phyloP scores from a whole-genome alignment of 2,797 vertebrate genomes.

The Tauraco hartlaubi region DNA sequence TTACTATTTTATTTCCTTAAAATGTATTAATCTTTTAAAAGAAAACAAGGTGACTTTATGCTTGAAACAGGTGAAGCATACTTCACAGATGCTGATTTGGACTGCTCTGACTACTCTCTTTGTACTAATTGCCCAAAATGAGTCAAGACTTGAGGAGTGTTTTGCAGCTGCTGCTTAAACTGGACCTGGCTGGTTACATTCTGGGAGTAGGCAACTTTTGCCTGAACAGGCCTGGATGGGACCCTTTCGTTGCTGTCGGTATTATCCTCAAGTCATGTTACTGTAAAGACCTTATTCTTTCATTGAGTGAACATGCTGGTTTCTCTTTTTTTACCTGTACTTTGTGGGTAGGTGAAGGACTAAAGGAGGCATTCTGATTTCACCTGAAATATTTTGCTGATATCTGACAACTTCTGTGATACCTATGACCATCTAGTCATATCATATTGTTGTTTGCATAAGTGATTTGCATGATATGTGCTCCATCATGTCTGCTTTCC shows the following conservation, averaged over 20 bases:
- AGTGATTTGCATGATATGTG: rapidly evolving
- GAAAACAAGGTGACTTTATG: not conserved
- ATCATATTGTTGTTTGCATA: not conserved
- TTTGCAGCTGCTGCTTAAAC: not conserved
- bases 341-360: not conserved
- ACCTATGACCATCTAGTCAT: not conserved
- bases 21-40: not conserved
- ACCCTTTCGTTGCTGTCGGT: not conserved
- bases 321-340: not conserved
- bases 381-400: not conserved
- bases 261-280: not conserved
- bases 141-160: not conserved
- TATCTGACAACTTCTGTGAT: not conserved
- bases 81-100: not conserved
- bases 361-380: not conserved
- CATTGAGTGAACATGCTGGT: not conserved
- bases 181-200: rapidly evolving
- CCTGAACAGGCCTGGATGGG: not conserved
- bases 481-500: not conserved
- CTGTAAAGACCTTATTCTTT: not conserved
- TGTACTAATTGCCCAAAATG: not conserved
- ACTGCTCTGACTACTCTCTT: not conserved
- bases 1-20: not conserved
- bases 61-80: not conserved
- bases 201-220: not conserved